These are phyloP conservation scores for Oceanodroma leucorhoa DNA, from an alignment of 2,797 vertebrate species.

Conservation along the genomic window DNA sequence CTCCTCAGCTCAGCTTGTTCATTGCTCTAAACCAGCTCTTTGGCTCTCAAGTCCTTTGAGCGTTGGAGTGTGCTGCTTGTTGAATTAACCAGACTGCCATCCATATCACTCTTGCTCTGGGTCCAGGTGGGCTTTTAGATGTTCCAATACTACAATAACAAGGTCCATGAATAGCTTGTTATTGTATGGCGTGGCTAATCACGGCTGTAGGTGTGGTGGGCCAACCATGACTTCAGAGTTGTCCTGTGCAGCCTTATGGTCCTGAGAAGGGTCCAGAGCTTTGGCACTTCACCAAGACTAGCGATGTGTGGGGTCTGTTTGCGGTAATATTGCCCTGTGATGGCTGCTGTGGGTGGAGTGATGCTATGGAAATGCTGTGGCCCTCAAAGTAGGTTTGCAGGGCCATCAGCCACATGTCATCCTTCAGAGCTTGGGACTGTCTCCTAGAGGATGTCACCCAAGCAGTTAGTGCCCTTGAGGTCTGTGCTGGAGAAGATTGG, in stretches of 20 bases:
- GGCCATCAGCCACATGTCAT: background rate
- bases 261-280: background rate
- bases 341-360: background rate
- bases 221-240: background rate
- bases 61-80: no score
- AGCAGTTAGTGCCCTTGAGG: background rate
- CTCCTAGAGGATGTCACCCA: background rate
- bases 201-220: background rate
- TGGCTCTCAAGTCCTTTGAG: background rate
- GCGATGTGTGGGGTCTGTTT: background rate
- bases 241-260: background rate
- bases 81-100: background rate
- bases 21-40: background rate
- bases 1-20: background rate
- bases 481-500: background rate
- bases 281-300: background rate
- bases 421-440: background rate
- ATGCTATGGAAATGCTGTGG: background rate
- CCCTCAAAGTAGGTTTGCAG: background rate
- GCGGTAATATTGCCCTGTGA: background rate
- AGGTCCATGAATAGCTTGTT: no score
- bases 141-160: background rate
- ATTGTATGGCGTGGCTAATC: no score
- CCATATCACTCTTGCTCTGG: background rate
- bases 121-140: background rate